Evolutionary conservation across 2,797 vertebrate species (phyloP).

Genomic region (Distichodus sexfasciatus): DNA sequence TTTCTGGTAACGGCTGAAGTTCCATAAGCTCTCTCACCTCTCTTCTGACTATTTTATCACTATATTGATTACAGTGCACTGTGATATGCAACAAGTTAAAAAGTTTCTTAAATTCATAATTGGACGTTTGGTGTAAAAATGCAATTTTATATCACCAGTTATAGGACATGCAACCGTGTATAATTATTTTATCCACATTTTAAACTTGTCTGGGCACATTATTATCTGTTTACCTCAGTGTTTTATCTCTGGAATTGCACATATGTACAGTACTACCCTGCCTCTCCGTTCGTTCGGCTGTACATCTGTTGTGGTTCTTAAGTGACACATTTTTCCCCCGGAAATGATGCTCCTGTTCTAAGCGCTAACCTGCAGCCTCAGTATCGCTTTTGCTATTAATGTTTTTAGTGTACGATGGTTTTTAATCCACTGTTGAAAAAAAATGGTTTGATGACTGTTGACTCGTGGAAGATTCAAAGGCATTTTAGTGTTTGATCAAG

Average conservation of each 20-base stretch:
- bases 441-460: too few relatives aligned
- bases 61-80: constrained; percentile 20
- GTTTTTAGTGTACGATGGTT: neutral
- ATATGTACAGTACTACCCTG: constrained; percentile 40
- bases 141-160: constrained; percentile 26
- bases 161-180: constrained; percentile 40
- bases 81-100: constrained; percentile 30
- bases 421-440: too few relatives aligned
- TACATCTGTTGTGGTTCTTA: constrained; percentile 26
- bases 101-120: neutral
- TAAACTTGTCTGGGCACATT: constrained; percentile 37
- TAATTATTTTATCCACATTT: constrained; percentile 45
- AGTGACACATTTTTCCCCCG: neutral
- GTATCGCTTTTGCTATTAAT: constrained; percentile 9
- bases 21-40: neutral
- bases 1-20: constrained; percentile 15
- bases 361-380: constrained; percentile 6
- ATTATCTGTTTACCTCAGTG: constrained; percentile 54
- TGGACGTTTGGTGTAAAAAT: constrained; percentile 15
- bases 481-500: constrained; percentile 5
- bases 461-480: too few relatives aligned
- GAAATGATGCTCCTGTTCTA: constrained; percentile 11
- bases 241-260: constrained; percentile 47
- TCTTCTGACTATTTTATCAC: constrained; percentile 18
- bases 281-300: constrained; percentile 38